Conservation (phyloP, 2,888 invertebrate genomes). For the Lasioglossum zephyrum region DNA sequence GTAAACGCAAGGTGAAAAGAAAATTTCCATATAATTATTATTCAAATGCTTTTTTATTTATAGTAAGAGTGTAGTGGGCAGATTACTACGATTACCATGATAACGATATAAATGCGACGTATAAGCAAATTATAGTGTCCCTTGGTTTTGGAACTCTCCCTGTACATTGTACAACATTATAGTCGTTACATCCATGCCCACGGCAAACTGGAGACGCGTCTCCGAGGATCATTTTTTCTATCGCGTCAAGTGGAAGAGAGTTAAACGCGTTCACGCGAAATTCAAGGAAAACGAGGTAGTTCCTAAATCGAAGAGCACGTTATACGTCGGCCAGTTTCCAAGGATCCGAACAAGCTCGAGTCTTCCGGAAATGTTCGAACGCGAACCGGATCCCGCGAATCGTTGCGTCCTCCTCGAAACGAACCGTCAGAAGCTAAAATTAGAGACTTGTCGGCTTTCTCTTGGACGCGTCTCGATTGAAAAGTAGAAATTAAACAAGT, state of each 20-base stretch:
- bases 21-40: constrained; percentile 26
- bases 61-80: not conserved
- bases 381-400: not conserved
- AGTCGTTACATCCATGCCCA: not conserved
- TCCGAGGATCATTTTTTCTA: not conserved
- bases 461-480: not conserved
- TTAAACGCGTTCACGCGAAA: too few relatives aligned
- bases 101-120: not conserved
- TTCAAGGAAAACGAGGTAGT: too few relatives aligned
- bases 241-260: too few relatives aligned
- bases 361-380: not conserved
- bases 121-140: not conserved
- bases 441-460: constrained; percentile 3
- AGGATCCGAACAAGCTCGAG: too few relatives aligned
- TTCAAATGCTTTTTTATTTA: constrained; percentile 12
- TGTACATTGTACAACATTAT: not conserved
- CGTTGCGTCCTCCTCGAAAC: not conserved
- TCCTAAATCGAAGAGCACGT: too few relatives aligned
- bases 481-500: not conserved
- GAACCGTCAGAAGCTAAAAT: not conserved
- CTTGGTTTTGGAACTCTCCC: not conserved
- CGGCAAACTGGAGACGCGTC: not conserved
- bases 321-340: too few relatives aligned
- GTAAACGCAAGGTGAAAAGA: not conserved
- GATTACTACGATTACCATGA: not conserved